These are phyloP conservation scores for Triops longicaudatus DNA, from an alignment of 1,140 invertebrate species.

Conservation along the genomic window DNA sequence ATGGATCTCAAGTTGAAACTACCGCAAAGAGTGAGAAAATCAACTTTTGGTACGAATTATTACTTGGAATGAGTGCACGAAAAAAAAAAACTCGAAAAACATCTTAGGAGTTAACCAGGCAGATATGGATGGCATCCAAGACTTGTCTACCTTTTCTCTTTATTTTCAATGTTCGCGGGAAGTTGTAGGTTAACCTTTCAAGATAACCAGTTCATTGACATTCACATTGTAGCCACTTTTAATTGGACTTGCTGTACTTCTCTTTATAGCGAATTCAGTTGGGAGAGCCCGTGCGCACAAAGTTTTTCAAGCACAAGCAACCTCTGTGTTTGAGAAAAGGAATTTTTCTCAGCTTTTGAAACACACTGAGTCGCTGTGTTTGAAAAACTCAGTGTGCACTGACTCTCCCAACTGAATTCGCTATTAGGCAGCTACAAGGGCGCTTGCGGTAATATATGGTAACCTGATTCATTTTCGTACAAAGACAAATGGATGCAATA, in stretches of 20 bases:
- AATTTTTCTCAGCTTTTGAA: no score
- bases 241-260: not conserved
- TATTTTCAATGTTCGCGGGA: not conserved
- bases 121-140: constrained; percentile 6
- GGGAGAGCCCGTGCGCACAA: no score
- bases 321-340: no score
- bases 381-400: no score
- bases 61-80: not conserved
- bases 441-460: not conserved
- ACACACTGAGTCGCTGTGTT: no score
- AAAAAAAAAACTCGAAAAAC: not conserved
- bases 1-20: not conserved
- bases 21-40: not conserved
- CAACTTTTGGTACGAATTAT: not conserved
- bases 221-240: not conserved
- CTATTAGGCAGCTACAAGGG: not conserved
- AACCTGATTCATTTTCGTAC: not conserved
- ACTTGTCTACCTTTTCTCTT: not conserved
- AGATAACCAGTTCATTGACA: not conserved
- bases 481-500: no score
- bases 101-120: not conserved
- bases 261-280: not conserved
- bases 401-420: no score
- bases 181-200: not conserved
- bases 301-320: no score